Evolutionary conservation across 2,797 vertebrate genomes (phyloP).

Genomic region (Pterois miles): DNA sequence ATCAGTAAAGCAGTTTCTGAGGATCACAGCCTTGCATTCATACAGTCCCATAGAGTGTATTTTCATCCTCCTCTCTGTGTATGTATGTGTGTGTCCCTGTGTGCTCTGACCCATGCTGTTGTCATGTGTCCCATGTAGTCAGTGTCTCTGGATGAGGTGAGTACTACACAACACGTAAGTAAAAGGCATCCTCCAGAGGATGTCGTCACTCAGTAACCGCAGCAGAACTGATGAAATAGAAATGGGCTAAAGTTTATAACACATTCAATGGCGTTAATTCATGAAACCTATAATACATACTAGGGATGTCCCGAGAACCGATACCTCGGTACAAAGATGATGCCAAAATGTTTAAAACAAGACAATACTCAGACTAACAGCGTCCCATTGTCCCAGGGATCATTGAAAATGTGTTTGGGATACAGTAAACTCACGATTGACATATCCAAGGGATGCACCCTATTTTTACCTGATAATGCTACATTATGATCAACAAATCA

Average conservation of each 20-base stretch:
- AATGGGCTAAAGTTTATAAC: background rate
- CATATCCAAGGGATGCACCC: too few relatives aligned
- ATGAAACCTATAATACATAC: background rate
- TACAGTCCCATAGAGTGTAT: background rate
- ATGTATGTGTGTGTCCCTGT: slow-evolving; percentile 55
- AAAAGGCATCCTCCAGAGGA: background rate
- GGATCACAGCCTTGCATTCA: background rate
- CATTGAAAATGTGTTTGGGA: too few relatives aligned
- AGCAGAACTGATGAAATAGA: background rate
- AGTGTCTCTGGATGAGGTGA: slow-evolving; percentile 52
- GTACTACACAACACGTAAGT: slow-evolving; percentile 39
- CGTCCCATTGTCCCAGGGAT: too few relatives aligned
- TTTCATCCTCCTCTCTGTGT: slow-evolving; percentile 47
- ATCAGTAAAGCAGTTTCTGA: background rate
- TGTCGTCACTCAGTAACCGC: background rate
- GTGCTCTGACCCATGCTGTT: slow-evolving; percentile 70
- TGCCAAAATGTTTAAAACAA: too few relatives aligned
- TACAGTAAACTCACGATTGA: too few relatives aligned
- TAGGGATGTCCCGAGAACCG: too few relatives aligned
- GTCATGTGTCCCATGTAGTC: slow-evolving; percentile 55
- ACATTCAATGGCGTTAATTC: background rate
- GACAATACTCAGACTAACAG: too few relatives aligned
- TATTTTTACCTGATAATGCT: too few relatives aligned
- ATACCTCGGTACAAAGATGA: too few relatives aligned
- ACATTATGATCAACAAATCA: too few relatives aligned